Evolutionary conservation across 2,113 vertebrate genomes (phyloP).

Genomic region (Galemys pyrenaicus): DNA sequence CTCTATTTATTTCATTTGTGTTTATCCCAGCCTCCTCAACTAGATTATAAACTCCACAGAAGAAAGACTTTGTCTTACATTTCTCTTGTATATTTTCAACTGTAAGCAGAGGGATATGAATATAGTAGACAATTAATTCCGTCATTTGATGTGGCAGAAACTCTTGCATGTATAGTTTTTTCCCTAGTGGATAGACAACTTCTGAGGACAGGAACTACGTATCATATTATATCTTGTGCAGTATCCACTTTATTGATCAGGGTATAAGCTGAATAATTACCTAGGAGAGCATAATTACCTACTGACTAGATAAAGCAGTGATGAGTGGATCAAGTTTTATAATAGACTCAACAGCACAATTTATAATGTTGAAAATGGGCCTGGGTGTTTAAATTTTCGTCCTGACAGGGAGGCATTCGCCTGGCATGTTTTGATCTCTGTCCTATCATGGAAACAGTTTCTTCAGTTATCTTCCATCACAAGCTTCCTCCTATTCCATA

Average conservation of each 20-base stretch:
- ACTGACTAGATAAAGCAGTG: not conserved
- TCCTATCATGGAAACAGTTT: not conserved
- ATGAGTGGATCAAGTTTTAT: not conserved
- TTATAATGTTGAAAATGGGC: not conserved
- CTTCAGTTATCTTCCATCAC: not conserved
- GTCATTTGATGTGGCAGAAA: not conserved
- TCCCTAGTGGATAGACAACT: not conserved
- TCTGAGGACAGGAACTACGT: not conserved
- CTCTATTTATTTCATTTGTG: slow-evolving; percentile 20
- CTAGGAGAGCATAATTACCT: too few relatives aligned
- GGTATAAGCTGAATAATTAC: not conserved
- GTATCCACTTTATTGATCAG: not conserved
- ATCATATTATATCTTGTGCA: not conserved
- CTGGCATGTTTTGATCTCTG: not conserved
- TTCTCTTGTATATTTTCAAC: not conserved
- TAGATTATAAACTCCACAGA: not conserved
- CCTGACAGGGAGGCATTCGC: not conserved
- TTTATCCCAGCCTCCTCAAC: not conserved
- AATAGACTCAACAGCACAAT: not conserved
- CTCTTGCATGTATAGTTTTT: not conserved
- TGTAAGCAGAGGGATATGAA: not conserved
- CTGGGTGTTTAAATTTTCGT: not conserved
- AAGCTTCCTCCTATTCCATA: not conserved
- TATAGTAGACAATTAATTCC: not conserved
- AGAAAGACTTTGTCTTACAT: not conserved